These are phyloP conservation scores for Wiebesia pumilae DNA, from an alignment of 1,140 invertebrate species.

Conservation along the genomic window DNA sequence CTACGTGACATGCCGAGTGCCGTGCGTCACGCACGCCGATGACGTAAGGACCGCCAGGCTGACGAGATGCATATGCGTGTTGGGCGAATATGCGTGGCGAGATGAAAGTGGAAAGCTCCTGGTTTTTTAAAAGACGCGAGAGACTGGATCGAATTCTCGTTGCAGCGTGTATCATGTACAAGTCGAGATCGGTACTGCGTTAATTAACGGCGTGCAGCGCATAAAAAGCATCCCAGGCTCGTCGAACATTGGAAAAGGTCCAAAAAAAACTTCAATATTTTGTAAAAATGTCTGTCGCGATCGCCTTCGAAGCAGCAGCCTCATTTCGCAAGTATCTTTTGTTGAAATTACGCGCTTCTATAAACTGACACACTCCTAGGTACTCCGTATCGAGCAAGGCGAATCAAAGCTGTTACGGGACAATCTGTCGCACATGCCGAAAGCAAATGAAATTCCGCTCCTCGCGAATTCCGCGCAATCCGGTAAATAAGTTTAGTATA, in stretches of 20 bases:
- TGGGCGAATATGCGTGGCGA: neutral
- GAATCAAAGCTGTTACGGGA: neutral
- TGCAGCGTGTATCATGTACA: no score
- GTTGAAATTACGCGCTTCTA: neutral
- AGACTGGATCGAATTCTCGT: no score
- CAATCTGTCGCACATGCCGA: neutral
- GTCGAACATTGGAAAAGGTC: no score
- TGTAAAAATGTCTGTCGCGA: no score
- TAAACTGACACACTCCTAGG: neutral
- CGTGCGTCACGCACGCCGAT: neutral
- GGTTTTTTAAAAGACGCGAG: no score
- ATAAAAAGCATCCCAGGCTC: no score
- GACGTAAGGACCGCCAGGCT: neutral
- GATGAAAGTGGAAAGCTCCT: neutral
- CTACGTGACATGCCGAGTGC: no score
- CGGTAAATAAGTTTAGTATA: neutral
- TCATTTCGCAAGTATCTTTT: neutral
- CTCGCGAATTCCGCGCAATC: neutral
- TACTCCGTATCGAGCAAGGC: neutral
- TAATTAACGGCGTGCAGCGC: no score
- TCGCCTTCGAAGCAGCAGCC: neutral
- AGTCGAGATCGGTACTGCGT: no score
- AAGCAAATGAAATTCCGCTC: neutral
- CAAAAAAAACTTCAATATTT: no score
- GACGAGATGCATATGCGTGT: neutral